Conservation (phyloP, 1,140 invertebrate genomes). For the Drosophila kohkoa region DNA sequence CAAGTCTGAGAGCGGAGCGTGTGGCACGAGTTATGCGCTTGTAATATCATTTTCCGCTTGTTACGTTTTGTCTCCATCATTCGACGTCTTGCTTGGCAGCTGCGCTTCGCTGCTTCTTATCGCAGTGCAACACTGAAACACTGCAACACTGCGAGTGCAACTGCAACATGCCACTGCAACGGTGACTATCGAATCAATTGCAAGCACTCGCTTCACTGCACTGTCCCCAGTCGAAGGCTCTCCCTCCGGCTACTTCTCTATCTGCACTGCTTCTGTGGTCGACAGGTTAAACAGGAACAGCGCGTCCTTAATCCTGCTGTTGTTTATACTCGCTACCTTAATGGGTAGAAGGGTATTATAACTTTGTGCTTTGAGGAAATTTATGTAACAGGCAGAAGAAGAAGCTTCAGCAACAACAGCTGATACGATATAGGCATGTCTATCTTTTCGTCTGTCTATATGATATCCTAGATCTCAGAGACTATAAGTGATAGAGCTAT, state of each 20-base stretch:
- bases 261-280: slow-evolving; percentile 46
- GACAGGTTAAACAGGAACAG: slow-evolving; percentile 58
- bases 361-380: no score
- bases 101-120: slow-evolving; percentile 18
- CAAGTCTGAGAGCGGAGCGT: not conserved
- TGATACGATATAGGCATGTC: no score
- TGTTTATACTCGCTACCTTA: not conserved
- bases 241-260: slow-evolving; percentile 39
- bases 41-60: slow-evolving; percentile 78
- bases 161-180: not conserved
- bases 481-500: no score
- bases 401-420: no score
- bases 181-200: slow-evolving; percentile 28
- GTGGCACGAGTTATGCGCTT: slow-evolving; percentile 69
- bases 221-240: not conserved
- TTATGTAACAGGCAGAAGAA: no score
- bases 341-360: no score
- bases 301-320: slow-evolving; percentile 35
- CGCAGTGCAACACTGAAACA: not conserved
- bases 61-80: slow-evolving; percentile 46
- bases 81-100: slow-evolving; percentile 28
- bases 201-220: slow-evolving; percentile 19
- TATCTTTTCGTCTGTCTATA: no score
- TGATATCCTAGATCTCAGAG: no score
- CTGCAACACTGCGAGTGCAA: not conserved